These are phyloP conservation scores for Blastomussa wellsi DNA, from an alignment of 92 coral and sea anemone species.

Conservation along the genomic window DNA sequence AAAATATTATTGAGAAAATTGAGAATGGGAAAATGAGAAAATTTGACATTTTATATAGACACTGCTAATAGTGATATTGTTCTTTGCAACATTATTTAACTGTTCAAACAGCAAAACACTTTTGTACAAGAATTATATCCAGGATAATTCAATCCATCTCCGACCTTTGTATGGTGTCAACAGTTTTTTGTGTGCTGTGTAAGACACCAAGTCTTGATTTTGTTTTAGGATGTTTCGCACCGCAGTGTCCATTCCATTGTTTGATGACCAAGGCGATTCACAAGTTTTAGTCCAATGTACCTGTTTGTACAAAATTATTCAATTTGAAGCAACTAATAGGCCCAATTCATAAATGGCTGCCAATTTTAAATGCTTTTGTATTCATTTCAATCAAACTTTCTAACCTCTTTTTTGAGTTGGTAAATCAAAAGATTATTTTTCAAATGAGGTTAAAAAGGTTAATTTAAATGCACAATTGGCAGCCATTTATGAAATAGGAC, in stretches of 20 bases:
- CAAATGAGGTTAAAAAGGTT: too few species aligned
- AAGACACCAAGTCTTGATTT: background rate
- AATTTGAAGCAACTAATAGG: too few species aligned
- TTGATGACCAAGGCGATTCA: background rate
- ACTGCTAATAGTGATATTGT: background rate
- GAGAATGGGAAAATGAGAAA: too few species aligned
- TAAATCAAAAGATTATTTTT: too few species aligned
- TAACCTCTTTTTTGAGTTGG: too few species aligned
- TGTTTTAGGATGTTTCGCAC: background rate
- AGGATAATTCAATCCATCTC: background rate
- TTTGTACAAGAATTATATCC: background rate
- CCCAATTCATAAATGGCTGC: too few species aligned
- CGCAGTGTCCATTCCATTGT: background rate
- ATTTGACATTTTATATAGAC: background rate
- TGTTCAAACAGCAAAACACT: background rate
- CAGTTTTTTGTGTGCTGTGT: background rate
- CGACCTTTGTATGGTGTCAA: background rate
- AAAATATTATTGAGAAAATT: too few species aligned
- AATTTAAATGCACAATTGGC: too few species aligned
- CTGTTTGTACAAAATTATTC: background rate
- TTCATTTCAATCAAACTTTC: too few species aligned
- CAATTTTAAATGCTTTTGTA: too few species aligned
- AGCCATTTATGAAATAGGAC: too few species aligned
- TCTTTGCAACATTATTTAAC: background rate
- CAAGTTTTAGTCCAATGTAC: constrained; percentile 29